These are phyloP conservation scores for Montipora capitata DNA, from an alignment of 92 coral and sea anemone species.

Conservation along the genomic window DNA sequence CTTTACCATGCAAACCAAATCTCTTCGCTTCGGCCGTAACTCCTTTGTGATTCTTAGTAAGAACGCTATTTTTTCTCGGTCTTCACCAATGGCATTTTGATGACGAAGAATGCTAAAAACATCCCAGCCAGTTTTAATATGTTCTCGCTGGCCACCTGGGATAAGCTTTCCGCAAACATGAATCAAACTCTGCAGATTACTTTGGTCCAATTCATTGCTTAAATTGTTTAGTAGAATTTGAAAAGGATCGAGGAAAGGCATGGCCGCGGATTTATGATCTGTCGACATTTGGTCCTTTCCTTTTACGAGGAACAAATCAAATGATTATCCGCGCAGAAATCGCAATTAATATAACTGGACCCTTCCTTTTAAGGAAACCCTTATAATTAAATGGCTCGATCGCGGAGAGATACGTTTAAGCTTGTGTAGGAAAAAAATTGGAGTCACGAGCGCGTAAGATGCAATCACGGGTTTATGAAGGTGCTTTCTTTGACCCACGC, in stretches of 20 bases:
- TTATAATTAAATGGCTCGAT: no score
- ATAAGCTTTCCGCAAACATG: conserved; percentile 78
- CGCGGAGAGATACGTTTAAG: no score
- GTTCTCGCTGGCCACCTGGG: conserved; percentile 67
- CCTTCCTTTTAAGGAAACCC: no score
- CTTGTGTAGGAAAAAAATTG: no score
- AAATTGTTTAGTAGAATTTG: conserved; percentile 81
- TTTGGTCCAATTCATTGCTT: conserved; percentile 75
- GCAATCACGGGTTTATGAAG: no score
- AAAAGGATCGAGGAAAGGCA: conserved; percentile 71
- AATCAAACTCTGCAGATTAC: conserved; percentile 77
- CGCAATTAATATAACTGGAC: no score
- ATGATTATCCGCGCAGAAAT: no score
- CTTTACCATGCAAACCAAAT: conserved; percentile 76
- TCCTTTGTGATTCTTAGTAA: conserved; percentile 73
- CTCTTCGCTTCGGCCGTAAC: conserved; percentile 78
- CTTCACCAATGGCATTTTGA: conserved; percentile 77
- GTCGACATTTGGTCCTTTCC: no score
- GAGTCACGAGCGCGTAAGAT: no score
- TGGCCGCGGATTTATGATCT: no score
- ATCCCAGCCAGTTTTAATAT: conserved; percentile 75
- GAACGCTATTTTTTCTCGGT: conserved; percentile 66
- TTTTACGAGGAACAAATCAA: no score
- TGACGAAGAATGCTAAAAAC: conserved; percentile 80
- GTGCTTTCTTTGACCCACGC: no score